Evolutionary conservation across 2,888 invertebrate genomes (phyloP).

Genomic region (Yponomeuta malinellus): DNA sequence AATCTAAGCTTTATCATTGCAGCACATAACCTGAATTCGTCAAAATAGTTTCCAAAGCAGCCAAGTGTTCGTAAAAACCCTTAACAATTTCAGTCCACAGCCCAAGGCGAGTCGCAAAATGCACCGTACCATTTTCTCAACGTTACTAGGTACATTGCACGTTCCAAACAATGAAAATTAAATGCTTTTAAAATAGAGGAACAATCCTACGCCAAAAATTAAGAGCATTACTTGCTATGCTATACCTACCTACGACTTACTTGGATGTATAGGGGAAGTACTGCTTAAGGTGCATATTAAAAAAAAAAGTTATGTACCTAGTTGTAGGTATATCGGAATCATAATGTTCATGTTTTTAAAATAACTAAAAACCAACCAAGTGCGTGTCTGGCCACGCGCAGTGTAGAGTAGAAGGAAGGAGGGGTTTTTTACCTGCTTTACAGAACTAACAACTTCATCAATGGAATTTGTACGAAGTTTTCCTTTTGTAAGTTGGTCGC

Average conservation of each 20-base stretch:
- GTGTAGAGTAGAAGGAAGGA: too few relatives aligned
- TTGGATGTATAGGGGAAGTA: not conserved
- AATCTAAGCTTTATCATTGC: not conserved
- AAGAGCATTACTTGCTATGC: slow-evolving; percentile 22
- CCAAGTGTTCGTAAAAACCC: slow-evolving; percentile 37
- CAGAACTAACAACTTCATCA: too few relatives aligned
- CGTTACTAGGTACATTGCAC: slow-evolving; percentile 61
- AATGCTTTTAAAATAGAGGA: slow-evolving; percentile 70
- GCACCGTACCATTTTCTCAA: slow-evolving; percentile 65
- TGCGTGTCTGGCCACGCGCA: too few relatives aligned
- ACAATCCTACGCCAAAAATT: slow-evolving; percentile 52
- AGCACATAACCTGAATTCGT: not conserved
- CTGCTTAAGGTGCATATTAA: not conserved
- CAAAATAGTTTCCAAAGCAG: not conserved
- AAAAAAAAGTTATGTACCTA: too few relatives aligned
- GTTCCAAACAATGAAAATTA: slow-evolving; percentile 70
- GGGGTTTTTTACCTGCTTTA: too few relatives aligned
- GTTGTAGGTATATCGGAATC: too few relatives aligned
- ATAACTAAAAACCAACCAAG: too few relatives aligned
- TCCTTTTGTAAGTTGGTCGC: too few relatives aligned
- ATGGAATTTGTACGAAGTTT: too few relatives aligned
- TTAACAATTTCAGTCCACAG: slow-evolving; percentile 59
- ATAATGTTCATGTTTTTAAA: too few relatives aligned
- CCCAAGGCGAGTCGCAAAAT: slow-evolving; percentile 64
- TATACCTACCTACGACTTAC: not conserved